Evolutionary conservation across 2,797 vertebrate species (phyloP).

Genomic region (Phrynocephalus forsythii): DNA sequence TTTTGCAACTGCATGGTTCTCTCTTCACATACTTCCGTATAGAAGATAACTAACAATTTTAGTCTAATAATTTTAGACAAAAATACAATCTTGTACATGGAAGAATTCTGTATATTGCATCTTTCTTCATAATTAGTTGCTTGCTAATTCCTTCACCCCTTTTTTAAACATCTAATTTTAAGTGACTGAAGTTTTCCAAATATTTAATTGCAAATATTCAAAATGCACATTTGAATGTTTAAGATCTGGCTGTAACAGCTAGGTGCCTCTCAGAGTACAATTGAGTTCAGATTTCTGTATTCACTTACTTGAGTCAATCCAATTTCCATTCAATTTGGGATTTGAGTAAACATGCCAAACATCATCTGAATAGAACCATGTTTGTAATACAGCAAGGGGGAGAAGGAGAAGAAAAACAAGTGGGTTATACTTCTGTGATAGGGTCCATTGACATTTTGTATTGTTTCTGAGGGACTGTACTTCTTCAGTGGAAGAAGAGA

Average conservation of each 20-base stretch:
- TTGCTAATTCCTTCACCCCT: not conserved
- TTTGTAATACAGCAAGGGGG: no score
- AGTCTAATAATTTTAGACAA: no score
- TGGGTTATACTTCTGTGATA: not conserved
- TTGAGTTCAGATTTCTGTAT: not conserved
- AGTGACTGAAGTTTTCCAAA: not conserved
- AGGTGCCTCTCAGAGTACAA: not conserved
- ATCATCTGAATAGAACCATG: not conserved
- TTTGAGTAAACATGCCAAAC: not conserved
- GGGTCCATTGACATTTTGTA: not conserved
- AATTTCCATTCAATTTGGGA: not conserved
- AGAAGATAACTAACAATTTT: no score
- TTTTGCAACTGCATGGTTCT: no score
- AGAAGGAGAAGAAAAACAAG: not conserved
- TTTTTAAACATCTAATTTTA: constrained; percentile 47
- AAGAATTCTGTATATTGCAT: not conserved
- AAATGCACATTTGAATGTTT: constrained; percentile 11
- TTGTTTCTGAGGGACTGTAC: no score
- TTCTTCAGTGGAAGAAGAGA: no score
- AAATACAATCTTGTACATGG: no score
- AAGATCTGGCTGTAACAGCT: not conserved
- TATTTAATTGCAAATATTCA: constrained; percentile 38
- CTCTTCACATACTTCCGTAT: no score
- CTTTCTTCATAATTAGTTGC: not conserved
- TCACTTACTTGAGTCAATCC: no score